phyloP scores from a whole-genome alignment of 2,888 invertebrate species.

The Tetrapedia diversipes region DNA sequence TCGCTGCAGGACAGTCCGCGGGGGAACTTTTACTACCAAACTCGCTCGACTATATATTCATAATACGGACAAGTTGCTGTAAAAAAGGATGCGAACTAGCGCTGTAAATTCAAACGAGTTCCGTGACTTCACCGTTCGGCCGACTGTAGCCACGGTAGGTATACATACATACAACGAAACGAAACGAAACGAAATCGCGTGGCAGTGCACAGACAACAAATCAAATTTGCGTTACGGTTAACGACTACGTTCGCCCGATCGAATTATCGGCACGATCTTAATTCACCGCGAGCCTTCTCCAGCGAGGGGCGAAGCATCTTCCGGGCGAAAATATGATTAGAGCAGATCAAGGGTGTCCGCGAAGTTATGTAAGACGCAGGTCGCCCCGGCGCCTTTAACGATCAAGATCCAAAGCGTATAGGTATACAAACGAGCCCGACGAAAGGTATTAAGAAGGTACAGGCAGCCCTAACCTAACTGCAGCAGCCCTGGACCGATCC shows the following conservation, averaged over 20 bases:
- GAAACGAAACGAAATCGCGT: no score
- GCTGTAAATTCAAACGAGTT: conserved; percentile 12
- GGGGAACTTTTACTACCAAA: conserved; percentile 31
- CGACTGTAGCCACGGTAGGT: not conserved
- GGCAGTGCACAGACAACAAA: no score
- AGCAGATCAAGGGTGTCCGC: conserved; percentile 39
- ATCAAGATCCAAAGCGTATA: conserved; percentile 66
- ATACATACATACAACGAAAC: no score
- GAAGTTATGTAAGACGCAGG: conserved; percentile 39
- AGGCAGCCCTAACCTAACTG: conserved; percentile 71
- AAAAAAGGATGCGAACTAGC: not conserved
- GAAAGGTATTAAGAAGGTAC: conserved; percentile 73
- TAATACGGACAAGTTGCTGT: not conserved
- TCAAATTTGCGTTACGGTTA: not conserved
- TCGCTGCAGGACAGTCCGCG: conserved; percentile 20
- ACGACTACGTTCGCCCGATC: conserved; percentile 1
- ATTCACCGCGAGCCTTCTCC: conserved; percentile 1
- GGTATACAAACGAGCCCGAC: conserved; percentile 62
- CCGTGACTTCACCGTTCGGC: not conserved
- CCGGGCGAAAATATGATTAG: conserved; percentile 34
- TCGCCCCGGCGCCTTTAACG: conserved; percentile 63
- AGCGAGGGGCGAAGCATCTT: not conserved
- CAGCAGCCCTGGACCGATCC: conserved; percentile 73
- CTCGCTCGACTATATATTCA: conserved; percentile 10
- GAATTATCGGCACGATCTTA: conserved; percentile 30